Base-by-base conservation (phyloP, 2,888 invertebrate species). In the Cyaniris semiargus region DNA sequence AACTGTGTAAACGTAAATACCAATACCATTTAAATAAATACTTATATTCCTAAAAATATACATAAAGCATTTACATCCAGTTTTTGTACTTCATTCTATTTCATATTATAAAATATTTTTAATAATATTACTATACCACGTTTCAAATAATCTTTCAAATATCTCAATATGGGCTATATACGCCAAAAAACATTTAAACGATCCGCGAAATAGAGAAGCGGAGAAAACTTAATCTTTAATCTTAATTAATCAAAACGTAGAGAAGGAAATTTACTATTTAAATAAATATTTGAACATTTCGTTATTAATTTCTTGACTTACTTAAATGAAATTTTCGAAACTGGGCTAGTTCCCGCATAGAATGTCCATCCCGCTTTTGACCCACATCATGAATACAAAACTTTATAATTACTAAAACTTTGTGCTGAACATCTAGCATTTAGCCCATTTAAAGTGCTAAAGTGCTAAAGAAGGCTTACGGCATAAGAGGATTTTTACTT, bases 331-430 rank as follows among this genome's bases (percentile, higher is more conserved):
- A 66, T 70, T 60, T 76, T 44, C 15, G 38, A 72, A 72, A 44
- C 72, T 72, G 72, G 21, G 44, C 72, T 38, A 13, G 44, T 18
- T 66, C 15, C 27, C 60, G 60, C 27, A 18, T 66, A 31, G 27
- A 78, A 76, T 77, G 78, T 78, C 79, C 79, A 77, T 76, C 48
- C 75, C 78, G 76, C 75, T 78, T 78, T 79, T 78, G 80, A 79
- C 81, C 81, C 75, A 81, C 75, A 76, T 79, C 70, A 58, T 78
- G 76, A 76, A 77, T 76, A 74, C 77, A 76, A 75, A 79, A 80
- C 78, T 80, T 80, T 76, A 79, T 81, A 80, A 81, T 81, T 78
- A 79, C 79, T 78, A 78, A 78, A 53, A 72, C 79, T 78, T 78
- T 74, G 76, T 72, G 60, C 72, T 72, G 21, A 76, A 76, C 76